These are phyloP conservation scores for Champsocephalus esox DNA, from an alignment of 2,797 vertebrate genomes.

Conservation along the genomic window DNA sequence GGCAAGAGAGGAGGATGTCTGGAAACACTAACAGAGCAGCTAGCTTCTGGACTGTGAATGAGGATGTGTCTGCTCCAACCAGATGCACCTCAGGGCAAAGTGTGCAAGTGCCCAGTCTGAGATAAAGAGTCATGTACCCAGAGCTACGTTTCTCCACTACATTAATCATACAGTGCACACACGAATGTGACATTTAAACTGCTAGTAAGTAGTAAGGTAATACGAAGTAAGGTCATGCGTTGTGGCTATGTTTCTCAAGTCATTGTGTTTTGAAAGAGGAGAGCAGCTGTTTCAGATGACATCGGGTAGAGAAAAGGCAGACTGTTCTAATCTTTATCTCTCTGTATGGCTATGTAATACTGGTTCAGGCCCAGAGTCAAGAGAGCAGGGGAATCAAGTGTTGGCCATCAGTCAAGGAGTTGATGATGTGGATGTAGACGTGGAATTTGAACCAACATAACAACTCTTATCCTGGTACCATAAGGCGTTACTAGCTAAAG, in stretches of 20 bases:
- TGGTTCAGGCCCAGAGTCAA: conserved; percentile 15
- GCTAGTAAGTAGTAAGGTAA: too few species aligned
- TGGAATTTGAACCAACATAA: conserved; percentile 39
- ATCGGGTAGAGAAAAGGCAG: conserved; percentile 37
- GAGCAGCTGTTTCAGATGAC: conserved; percentile 27
- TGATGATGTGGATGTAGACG: conserved; percentile 33
- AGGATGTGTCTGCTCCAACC: conserved; percentile 48
- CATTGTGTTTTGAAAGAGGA: conserved; percentile 17
- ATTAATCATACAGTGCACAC: too few species aligned
- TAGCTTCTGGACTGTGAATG: conserved; percentile 58
- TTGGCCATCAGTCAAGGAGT: conserved; percentile 20
- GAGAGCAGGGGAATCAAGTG: conserved; percentile 19
- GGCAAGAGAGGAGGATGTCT: conserved; percentile 33
- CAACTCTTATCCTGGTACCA: conserved; percentile 28
- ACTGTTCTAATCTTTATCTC: conserved; percentile 48
- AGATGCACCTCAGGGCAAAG: conserved; percentile 58
- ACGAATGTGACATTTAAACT: background rate
- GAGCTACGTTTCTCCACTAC: conserved; percentile 11
- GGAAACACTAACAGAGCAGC: conserved; percentile 34
- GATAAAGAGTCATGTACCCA: conserved; percentile 54
- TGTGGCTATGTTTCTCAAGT: conserved; percentile 1
- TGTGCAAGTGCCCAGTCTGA: conserved; percentile 26
- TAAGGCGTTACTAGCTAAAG: background rate
- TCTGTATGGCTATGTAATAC: conserved; percentile 19
- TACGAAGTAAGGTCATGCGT: background rate